These are phyloP conservation scores for Tetrax tetrax DNA, from an alignment of 2,113 vertebrate species.

Conservation along the genomic window DNA sequence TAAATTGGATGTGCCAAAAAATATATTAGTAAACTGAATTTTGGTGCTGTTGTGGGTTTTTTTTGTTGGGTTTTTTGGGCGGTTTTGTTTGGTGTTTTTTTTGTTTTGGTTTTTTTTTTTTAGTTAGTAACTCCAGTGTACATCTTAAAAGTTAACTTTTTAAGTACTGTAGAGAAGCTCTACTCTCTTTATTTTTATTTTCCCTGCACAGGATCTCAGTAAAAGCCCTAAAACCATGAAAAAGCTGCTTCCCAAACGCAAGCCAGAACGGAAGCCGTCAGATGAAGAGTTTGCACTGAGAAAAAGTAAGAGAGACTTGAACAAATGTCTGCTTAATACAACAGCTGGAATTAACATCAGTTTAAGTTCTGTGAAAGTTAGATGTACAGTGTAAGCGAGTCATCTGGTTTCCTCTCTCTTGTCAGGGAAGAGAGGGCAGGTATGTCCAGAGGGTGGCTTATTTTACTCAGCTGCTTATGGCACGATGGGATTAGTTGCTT, in stretches of 20 bases:
- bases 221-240: constrained; percentile 99
- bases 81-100: too few species aligned
- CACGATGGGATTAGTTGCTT: neutral
- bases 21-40: neutral
- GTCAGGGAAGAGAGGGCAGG: neutral
- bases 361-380: neutral
- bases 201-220: constrained; percentile 86
- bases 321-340: neutral
- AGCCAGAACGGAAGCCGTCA: constrained; percentile 95
- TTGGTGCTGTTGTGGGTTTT: neutral
- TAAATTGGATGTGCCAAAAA: neutral
- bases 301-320: constrained; percentile 85
- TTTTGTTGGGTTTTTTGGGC: too few species aligned
- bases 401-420: neutral
- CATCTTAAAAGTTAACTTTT: neutral
- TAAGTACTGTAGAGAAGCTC: neutral
- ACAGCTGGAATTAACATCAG: neutral
- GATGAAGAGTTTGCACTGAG: constrained; percentile 97
- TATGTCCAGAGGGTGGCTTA: neutral
- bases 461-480: neutral
- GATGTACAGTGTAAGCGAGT: neutral
- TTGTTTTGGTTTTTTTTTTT: neutral
- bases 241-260: constrained; percentile 96
- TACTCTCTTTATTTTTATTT: neutral
- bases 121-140: neutral